Evolutionary conservation across 2,888 invertebrate species (phyloP), one percentile per base, ranked within the genome.

Genomic region (Dasypogon diadema): DNA sequence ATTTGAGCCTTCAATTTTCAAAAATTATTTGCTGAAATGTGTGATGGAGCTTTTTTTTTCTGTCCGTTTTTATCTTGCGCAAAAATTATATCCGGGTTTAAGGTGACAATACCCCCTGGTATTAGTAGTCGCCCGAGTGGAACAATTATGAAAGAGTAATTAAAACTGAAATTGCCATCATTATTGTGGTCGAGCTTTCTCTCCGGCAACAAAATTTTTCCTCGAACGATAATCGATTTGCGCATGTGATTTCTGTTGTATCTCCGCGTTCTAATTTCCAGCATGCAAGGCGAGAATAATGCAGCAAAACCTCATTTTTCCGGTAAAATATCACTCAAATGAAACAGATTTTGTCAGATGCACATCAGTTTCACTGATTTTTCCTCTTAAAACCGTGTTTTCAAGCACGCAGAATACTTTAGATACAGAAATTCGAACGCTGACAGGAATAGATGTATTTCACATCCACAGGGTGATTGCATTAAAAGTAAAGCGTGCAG

Each of bases 201-300:
- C 60, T 60, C 18, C 34, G 18, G 24, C 48, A 48, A 24, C n/a
- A 65, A 46, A 65, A 46, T 46, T 65, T 65, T 24, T 26, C 24
- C 65, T n/a, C n/a, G n/a, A 37, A 10, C 24, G 46, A 65, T 65
- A 65, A 65, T 65, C 65, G 46, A 65, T 46, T 65, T 65, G 65
- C 22, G 48, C 65, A 65, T 65, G 46, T 42, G 65, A 60, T 60
- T 60, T 34, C 46, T 42, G 46, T 14, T 65, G 42, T 22, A 65
- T 22, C 24, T 42, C 24, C 22, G 22, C 37, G 46, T 24, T 65
- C 46, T 24, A 65, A 65, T 65, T 65, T 65, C n/a, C 24, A 65
- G 48, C 65, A 65, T 65, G 65, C 65, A 48, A 65, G 26, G 14
- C 65, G 63, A 42, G 22, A 63, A 63, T 10, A 37, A 63, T 30